These are phyloP conservation scores for Philereme transversata DNA, from an alignment of 2,888 invertebrate genomes.

Conservation along the genomic window DNA sequence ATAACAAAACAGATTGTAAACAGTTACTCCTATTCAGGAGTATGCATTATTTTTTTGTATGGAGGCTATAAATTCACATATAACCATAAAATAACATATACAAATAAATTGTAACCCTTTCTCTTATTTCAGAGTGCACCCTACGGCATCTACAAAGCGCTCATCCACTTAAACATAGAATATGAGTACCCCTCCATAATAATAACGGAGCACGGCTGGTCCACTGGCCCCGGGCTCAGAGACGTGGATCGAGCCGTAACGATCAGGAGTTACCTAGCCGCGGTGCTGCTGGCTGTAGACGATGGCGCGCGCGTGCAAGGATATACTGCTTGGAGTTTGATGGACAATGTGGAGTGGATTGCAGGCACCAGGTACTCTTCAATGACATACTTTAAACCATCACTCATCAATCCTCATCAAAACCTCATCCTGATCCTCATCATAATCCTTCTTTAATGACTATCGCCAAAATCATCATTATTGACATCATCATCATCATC, in stretches of 20 bases:
- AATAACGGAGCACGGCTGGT: slow-evolving; percentile 86
- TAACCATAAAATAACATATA: no score
- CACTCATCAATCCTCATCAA: no score
- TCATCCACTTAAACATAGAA: slow-evolving; percentile 58
- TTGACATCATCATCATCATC: no score
- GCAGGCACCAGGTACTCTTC: slow-evolving; percentile 78
- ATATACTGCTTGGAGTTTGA: slow-evolving; percentile 86
- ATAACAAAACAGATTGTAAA: no score
- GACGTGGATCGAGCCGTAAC: slow-evolving; percentile 72
- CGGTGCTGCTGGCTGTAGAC: slow-evolving; percentile 74
- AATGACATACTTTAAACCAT: neutral
- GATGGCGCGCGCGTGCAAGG: slow-evolving; percentile 78
- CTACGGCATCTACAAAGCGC: slow-evolving; percentile 67
- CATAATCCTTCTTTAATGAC: no score
- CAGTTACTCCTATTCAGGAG: no score
- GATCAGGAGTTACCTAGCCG: slow-evolving; percentile 68
- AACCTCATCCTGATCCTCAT: no score
- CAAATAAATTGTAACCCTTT: neutral
- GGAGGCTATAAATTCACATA: no score
- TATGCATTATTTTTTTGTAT: no score
- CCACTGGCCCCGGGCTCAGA: slow-evolving; percentile 65
- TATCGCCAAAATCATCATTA: no score
- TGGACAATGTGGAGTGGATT: slow-evolving; percentile 88
- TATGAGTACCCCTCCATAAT: slow-evolving; percentile 62
- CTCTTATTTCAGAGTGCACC: slow-evolving; percentile 59